Evolutionary conservation across 2,797 vertebrate species (phyloP).

Genomic region (Karalla daura): DNA sequence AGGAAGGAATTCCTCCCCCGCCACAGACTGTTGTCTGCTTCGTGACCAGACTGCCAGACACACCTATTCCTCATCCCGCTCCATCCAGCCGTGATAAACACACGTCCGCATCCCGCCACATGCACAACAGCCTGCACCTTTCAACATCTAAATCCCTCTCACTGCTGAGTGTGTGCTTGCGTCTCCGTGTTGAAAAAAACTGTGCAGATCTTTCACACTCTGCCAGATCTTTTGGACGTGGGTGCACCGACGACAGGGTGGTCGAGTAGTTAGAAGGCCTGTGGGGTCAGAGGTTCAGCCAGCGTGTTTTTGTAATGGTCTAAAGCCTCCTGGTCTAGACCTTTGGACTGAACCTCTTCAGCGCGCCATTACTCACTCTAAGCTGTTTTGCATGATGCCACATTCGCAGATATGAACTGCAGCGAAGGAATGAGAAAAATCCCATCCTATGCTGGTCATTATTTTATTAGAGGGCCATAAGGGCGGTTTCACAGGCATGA

Average conservation of each 20-base stretch:
- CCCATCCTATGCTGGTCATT: slow-evolving; percentile 2
- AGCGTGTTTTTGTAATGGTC: neutral
- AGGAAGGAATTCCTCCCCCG: slow-evolving; percentile 51
- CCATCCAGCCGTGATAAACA: slow-evolving; percentile 50
- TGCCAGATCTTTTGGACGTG: neutral
- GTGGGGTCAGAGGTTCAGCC: slow-evolving; percentile 16
- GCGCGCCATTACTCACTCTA: neutral
- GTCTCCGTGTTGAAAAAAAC: neutral
- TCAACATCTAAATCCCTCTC: slow-evolving; percentile 41
- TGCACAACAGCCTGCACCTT: slow-evolving; percentile 25
- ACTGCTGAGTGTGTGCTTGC: neutral
- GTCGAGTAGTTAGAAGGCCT: slow-evolving; percentile 15
- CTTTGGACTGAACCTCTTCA: neutral
- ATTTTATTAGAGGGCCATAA: slow-evolving; percentile 23
- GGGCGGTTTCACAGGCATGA: slow-evolving; percentile 33
- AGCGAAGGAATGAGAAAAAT: neutral
- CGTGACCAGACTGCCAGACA: slow-evolving; percentile 40
- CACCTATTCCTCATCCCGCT: slow-evolving; percentile 43
- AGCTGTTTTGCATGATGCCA: slow-evolving; percentile 2
- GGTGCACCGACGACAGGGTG: neutral
- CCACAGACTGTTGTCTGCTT: slow-evolving; percentile 43
- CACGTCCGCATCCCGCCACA: slow-evolving; percentile 51
- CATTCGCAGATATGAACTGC: neutral
- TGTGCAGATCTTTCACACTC: slow-evolving; percentile 1
- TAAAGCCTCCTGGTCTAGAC: neutral